Evolutionary conservation across 1,140 invertebrate species (phyloP), one percentile per base, ranked within the genome.

Genomic region (Cydia amplana): DNA sequence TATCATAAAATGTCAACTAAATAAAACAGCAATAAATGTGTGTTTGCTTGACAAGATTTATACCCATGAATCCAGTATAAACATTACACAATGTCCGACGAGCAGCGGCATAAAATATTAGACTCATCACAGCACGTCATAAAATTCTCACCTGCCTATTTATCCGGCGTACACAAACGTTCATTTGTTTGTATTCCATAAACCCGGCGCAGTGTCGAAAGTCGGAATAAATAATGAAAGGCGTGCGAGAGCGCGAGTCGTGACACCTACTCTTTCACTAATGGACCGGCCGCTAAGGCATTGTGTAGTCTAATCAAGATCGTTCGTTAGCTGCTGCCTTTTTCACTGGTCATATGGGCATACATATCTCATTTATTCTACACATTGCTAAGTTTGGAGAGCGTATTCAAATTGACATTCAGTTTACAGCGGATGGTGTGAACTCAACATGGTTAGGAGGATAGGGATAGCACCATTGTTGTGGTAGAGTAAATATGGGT

Each of bases 191-290:
- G 79, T 83, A 79, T 79, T 77, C 79, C 79, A 75, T 73, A 77
- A 83, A 74, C 80, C 77, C 78, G 79, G 78, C 77, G 80, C 72
- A 72, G 49, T 77, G 76, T 85, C 78, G 78, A 83, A 78, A 80
- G 75, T 80, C 72, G 78, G 81, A 80, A 88, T 89, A 89, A 90
- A 86, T 87, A 90, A 90, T 88, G 87, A 84, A 87, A 83, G 77
- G 79, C 84, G 79, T 82, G 81, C 82, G 80, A 84, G 74, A 67
- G 78, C 76, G 60, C 73, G 78, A 89, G 82, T 92, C 90, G 90
- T 92, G 90, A 92, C 88, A 89, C 82, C 82, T 85, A 86, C 83
- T 85, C 85, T 85, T 83, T 87, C 88, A 79, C 86, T 92, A 92
- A 91, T 92, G 89, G 87, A 91, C 79, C 82, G 76, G 76, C 82